Conservation (phyloP, 2,113 vertebrate genomes). For the Chamaea fasciata region DNA sequence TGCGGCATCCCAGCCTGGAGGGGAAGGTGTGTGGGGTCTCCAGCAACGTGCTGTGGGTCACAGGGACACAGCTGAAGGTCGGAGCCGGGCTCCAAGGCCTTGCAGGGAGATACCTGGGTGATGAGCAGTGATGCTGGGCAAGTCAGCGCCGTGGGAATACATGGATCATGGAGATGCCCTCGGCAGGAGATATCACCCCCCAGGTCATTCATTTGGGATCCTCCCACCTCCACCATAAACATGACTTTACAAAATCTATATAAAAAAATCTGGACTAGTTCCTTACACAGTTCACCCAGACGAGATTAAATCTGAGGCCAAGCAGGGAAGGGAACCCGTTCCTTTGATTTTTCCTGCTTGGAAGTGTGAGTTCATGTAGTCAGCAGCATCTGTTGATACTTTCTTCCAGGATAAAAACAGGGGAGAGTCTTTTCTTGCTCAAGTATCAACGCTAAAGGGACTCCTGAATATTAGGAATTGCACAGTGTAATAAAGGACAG, state of each 20-base stretch:
- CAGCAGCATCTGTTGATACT: background rate
- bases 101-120: accelerated
- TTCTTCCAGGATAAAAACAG: background rate
- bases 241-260: background rate
- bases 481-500: background rate
- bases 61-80: background rate
- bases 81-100: background rate
- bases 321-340: background rate
- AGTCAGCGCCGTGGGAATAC: accelerated
- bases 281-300: background rate
- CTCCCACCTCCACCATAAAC: background rate
- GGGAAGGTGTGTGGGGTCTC: accelerated
- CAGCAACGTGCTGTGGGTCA: background rate
- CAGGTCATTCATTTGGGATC: background rate
- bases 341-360: background rate
- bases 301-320: background rate
- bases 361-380: background rate
- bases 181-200: accelerated
- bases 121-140: background rate
- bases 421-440: background rate
- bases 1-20: background rate
- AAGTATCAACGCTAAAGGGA: accelerated
- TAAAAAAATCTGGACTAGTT: background rate
- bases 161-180: accelerated
- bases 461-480: background rate